phyloP scores from a whole-genome alignment of 1,140 invertebrate genomes.

The Pseudomyrmex flavicornis region DNA sequence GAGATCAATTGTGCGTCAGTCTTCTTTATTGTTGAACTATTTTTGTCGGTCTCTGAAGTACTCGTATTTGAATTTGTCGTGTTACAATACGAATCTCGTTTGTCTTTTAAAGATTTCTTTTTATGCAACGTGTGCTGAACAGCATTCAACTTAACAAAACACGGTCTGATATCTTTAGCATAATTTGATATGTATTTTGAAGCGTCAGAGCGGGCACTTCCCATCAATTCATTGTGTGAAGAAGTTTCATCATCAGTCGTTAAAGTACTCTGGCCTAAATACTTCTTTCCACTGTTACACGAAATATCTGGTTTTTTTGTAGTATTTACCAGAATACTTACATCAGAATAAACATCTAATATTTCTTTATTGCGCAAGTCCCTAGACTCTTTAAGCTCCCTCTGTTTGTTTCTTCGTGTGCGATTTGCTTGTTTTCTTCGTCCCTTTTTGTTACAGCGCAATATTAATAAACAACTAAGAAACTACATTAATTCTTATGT shows the following conservation, averaged over 20 bases:
- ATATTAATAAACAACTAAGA: conserved; percentile 8
- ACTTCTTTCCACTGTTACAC: background rate
- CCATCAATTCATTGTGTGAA: background rate
- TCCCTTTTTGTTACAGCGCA: conserved; percentile 13
- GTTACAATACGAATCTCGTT: background rate
- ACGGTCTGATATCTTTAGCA: conserved; percentile 31
- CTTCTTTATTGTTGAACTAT: conserved; percentile 2
- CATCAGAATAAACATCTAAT: background rate
- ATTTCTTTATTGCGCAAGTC: background rate
- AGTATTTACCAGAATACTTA: background rate
- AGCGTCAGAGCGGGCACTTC: background rate
- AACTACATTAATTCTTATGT: background rate
- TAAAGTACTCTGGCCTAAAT: background rate
- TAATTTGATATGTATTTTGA: background rate
- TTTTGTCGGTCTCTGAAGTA: conserved; percentile 1
- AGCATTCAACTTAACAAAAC: conserved; percentile 51
- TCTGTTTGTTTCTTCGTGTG: background rate
- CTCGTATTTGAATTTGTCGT: background rate
- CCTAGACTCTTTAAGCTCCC: background rate
- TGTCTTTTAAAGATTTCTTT: background rate
- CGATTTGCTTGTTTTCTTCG: background rate
- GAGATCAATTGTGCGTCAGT: background rate
- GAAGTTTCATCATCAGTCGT: background rate
- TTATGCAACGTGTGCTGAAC: conserved; percentile 5
- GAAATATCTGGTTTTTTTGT: background rate